Base-by-base conservation (phyloP, 2,888 invertebrate species). In the Dione vanillae region DNA sequence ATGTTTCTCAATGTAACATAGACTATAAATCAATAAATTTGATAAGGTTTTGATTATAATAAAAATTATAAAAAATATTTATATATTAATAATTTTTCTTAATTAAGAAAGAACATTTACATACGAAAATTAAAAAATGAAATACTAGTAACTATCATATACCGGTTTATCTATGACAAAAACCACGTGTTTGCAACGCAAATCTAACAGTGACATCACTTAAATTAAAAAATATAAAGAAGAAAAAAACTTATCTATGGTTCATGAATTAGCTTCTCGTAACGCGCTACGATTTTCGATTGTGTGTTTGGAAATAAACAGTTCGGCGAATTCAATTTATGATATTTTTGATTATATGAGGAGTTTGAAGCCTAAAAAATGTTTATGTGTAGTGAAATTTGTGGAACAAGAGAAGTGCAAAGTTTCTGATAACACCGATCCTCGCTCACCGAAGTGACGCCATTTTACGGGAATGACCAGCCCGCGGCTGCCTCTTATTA, bases 401-500 rank as follows among this genome's bases (percentile, higher is more conserved):
- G 85, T 84, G 83, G 79, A 84, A 82, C 77, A 81, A 85, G 80
- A 79, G 79, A 79, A 80, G 79, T 82, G 77, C 84, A 82, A 84
- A 84, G 85, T 81, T 85, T 87, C 86, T 90, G 88, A 90, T 90
- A 89, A 85, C 85, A 88, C 88, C 85, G 88, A 90, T 91, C 88
- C 87, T 92, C 91, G 86, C 89, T 86, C 86, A 84, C 89, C 87
- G 87, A 87, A 93, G 93, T 93, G 93, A 93, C 93, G 93, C 93
- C 93, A 93, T 93, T 93, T 93, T 93, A 93, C 93, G 93, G 93
- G 93, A 92, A 93, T 93, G 93, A 93, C 88, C 93, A 92, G 93
- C 91, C 91, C 88, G 92, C 90, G 90, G 92, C 91, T 90, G 93
- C 90, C 86, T 90, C 89, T 84, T 83, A 89, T 82, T 89, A 87